A percentile compares a stretch with the other conserved stretches of the same genome.
These are phyloP conservation scores for Nematolebias whitei DNA, from an alignment of 2,113 vertebrate genomes.

Conservation along the genomic window DNA sequence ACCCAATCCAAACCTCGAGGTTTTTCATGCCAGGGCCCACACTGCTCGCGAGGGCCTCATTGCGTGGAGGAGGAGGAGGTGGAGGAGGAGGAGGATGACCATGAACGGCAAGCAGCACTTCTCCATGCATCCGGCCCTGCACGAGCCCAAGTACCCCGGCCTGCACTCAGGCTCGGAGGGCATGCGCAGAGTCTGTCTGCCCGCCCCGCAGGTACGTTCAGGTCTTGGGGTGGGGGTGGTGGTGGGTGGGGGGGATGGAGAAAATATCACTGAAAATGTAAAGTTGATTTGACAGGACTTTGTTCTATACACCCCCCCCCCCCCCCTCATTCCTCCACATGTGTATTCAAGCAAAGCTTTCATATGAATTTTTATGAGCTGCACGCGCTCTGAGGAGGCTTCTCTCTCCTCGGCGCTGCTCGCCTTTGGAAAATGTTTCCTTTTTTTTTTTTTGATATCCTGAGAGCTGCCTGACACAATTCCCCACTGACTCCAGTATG, in stretches of 20 bases:
- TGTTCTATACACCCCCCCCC: constrained; percentile 62
- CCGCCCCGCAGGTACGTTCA: constrained; percentile 93
- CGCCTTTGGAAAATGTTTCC: constrained; percentile 85
- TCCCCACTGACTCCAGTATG: constrained; percentile 87
- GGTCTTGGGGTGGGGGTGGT: constrained; percentile 54
- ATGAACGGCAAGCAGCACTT: constrained; percentile 96
- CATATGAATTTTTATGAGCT: constrained; percentile 99
- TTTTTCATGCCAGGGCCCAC: constrained; percentile 83
- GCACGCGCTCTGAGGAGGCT: constrained; percentile 90
- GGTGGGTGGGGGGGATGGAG: constrained; percentile 17
- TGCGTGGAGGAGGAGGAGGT: constrained; percentile 84
- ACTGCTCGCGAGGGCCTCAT: constrained; percentile 75
- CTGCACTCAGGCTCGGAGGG: constrained; percentile 89
- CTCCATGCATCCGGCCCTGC: constrained; percentile 89
- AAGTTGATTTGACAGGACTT: constrained; percentile 77
- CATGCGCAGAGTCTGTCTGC: constrained; percentile 93
- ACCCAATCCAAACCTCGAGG: constrained; percentile 34
- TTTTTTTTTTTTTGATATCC: constrained; percentile 80
- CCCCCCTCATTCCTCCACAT: constrained; percentile 79
- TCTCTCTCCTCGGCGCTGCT: constrained; percentile 80
- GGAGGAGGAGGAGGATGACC: constrained; percentile 82
- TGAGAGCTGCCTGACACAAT: constrained; percentile 91
- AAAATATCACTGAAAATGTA: constrained; percentile 60
- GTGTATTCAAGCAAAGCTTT: constrained; percentile 87
- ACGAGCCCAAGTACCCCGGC: constrained; percentile 90